Conservation (phyloP, 2,888 invertebrate genomes). For the Phortica okadai region DNA sequence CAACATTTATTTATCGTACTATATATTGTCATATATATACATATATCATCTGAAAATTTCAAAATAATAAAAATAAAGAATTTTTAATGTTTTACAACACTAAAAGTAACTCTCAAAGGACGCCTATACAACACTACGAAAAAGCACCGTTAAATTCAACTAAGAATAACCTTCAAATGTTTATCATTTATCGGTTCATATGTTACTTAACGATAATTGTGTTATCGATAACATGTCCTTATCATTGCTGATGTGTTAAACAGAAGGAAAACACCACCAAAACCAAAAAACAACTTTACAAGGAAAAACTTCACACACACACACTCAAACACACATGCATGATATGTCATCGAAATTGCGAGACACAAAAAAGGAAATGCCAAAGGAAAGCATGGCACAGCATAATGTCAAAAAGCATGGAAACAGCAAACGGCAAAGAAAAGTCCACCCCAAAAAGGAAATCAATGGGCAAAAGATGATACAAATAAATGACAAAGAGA, state of each 20-base stretch:
- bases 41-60: too few species aligned
- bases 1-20: too few species aligned
- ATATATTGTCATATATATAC: too few species aligned
- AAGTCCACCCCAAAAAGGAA: background rate
- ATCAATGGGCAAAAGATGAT: background rate
- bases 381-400: background rate
- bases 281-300: background rate
- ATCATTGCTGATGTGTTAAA: constrained; percentile 50
- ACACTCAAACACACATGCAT: background rate
- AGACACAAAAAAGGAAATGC: constrained; percentile 7
- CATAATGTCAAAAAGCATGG: background rate
- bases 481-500: too few species aligned
- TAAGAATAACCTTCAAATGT: too few species aligned
- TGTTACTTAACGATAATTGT: background rate
- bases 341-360: constrained; percentile 1
- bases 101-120: too few species aligned
- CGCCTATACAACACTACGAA: too few species aligned
- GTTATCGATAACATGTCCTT: constrained; percentile 40
- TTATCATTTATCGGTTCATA: too few species aligned
- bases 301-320: background rate
- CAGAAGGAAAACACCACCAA: constrained; percentile 38
- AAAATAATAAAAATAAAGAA: too few species aligned
- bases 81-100: too few species aligned
- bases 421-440: background rate
- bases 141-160: too few species aligned